phyloP scores from a whole-genome alignment of 2,888 invertebrate genomes.

The Lampropteryx suffumata region DNA sequence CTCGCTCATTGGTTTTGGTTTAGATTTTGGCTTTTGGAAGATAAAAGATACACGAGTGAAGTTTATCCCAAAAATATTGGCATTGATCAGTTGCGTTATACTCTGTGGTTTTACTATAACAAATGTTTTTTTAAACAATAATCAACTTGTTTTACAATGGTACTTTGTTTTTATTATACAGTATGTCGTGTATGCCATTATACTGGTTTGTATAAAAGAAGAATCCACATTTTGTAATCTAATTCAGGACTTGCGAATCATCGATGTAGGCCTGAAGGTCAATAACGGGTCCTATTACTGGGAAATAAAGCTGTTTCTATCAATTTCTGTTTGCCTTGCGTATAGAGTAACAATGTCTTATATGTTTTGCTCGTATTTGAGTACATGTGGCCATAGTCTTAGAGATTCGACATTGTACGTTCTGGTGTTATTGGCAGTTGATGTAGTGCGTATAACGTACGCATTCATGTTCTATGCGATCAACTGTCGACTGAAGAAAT shows the following conservation, averaged over 20 bases:
- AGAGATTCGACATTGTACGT: background rate
- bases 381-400: background rate
- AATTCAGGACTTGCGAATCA: background rate
- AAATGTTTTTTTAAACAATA: background rate
- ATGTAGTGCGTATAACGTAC: slow-evolving; percentile 1
- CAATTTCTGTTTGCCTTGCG: background rate
- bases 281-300: background rate
- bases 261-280: slow-evolving; percentile 4
- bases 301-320: background rate
- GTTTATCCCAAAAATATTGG: background rate
- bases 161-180: background rate
- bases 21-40: slow-evolving; percentile 7
- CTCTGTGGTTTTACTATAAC: background rate
- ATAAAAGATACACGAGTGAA: background rate
- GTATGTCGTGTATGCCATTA: background rate
- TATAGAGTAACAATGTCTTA: background rate
- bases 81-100: background rate
- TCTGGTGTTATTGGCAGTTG: background rate
- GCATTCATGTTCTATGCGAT: slow-evolving; percentile 11
- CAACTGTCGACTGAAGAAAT: slow-evolving; percentile 4
- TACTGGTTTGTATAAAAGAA: background rate
- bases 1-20: background rate
- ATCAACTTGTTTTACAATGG: background rate
- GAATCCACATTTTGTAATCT: slow-evolving; percentile 3
- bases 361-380: background rate